Percentiles rank a stretch among this genome's conserved stretches.
phyloP scores from a whole-genome alignment of 2,113 vertebrate species.

The Oncorhynchus mykiss region DNA sequence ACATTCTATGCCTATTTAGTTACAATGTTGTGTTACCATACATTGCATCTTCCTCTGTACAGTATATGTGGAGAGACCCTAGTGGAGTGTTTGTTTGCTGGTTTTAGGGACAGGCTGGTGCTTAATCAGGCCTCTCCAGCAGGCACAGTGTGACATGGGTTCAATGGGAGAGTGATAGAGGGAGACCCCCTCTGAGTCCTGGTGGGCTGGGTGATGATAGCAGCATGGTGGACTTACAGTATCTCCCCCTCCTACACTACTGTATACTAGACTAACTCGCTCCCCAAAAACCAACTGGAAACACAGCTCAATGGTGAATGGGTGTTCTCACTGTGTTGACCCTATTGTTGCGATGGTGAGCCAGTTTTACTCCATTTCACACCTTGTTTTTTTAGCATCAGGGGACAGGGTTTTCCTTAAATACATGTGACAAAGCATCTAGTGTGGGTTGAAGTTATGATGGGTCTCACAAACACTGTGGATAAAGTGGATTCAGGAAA shows the following conservation, averaged over 20 bases:
- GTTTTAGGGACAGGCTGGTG: neutral
- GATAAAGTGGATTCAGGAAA: neutral
- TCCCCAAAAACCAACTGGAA: neutral
- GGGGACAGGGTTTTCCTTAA: neutral
- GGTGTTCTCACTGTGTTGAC: neutral
- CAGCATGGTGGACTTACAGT: conserved; percentile 63
- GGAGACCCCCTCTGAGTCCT: conserved; percentile 41
- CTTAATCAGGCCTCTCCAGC: conserved; percentile 37
- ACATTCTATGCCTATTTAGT: neutral
- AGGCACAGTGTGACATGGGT: conserved; percentile 2
- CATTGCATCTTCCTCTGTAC: neutral
- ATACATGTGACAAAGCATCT: neutral
- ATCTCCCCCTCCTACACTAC: conserved; percentile 57
- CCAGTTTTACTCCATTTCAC: conserved; percentile 3
- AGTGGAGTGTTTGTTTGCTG: neutral
- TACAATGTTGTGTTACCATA: neutral
- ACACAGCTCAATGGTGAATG: neutral
- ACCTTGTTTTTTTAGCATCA: neutral
- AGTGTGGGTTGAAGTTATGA: neutral
- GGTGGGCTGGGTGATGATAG: conserved; percentile 71
- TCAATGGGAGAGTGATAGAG: conserved; percentile 42
- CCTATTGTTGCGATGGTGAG: neutral
- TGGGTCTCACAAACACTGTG: neutral
- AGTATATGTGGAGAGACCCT: neutral
- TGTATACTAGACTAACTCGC: neutral